phyloP scores from a whole-genome alignment of 2,113 vertebrate species.

The Hippoglossus stenolepis region DNA sequence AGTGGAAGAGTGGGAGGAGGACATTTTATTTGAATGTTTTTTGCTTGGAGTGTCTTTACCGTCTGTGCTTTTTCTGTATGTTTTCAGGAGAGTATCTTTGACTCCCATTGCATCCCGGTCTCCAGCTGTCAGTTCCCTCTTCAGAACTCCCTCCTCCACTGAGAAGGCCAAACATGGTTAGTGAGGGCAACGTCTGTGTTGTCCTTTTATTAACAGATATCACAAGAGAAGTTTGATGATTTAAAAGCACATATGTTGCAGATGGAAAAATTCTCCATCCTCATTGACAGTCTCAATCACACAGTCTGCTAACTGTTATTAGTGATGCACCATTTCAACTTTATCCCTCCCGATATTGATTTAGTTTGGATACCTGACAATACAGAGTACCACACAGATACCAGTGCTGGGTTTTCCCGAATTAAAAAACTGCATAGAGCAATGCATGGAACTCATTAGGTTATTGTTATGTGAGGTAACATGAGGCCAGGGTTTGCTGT shows the following conservation, averaged over 20 bases:
- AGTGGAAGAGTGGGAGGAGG: not conserved
- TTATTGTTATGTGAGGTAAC: too few relatives aligned
- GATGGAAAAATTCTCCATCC: not conserved
- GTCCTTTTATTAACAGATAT: constrained; percentile 1
- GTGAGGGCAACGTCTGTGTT: constrained; percentile 21
- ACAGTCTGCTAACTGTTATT: too few relatives aligned
- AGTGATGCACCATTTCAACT: not conserved
- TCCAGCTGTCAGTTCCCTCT: constrained; percentile 40
- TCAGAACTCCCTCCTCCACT: constrained; percentile 68
- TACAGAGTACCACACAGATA: too few relatives aligned
- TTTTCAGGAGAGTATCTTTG: constrained; percentile 89
- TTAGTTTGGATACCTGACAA: not conserved
- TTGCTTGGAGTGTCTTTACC: not conserved
- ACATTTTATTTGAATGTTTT: not conserved
- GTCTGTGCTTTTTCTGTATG: constrained; percentile 9
- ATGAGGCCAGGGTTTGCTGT: too few relatives aligned
- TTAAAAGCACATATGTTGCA: not conserved
- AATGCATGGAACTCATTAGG: too few relatives aligned
- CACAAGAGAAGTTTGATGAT: not conserved
- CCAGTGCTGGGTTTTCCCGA: too few relatives aligned
- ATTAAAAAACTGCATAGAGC: too few relatives aligned
- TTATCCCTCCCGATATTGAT: not conserved
- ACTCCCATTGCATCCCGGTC: constrained; percentile 82
- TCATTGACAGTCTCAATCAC: not conserved
- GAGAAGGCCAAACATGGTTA: constrained; percentile 87